Conservation (phyloP, 2,888 invertebrate species). For the Xestia ashworthii region DNA sequence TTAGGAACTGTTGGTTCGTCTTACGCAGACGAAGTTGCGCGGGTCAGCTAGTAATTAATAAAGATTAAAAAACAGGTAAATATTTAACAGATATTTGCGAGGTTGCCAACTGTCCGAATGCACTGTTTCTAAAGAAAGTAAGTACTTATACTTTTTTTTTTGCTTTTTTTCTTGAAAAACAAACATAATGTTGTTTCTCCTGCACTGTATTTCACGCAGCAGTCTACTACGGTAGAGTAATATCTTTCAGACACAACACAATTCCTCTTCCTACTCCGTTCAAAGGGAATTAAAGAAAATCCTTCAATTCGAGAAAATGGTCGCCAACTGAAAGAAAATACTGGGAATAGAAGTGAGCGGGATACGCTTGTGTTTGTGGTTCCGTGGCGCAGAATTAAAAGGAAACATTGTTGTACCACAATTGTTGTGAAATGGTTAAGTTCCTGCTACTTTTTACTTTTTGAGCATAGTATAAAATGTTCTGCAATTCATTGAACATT, state of each 20-base stretch:
- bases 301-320: constrained; percentile 62
- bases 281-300: constrained; percentile 59
- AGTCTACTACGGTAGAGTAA: constrained; percentile 9
- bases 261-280: constrained; percentile 39
- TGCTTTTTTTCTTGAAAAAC: neutral
- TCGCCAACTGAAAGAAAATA: constrained; percentile 51
- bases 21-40: too few species aligned
- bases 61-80: too few species aligned
- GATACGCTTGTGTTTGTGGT: constrained; percentile 26
- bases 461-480: neutral
- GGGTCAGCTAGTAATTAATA: too few species aligned
- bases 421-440: neutral
- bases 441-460: neutral
- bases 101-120: too few species aligned
- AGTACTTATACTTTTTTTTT: neutral
- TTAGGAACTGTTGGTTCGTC: too few species aligned
- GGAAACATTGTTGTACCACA: constrained; percentile 27
- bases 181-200: neutral
- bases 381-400: constrained; percentile 30
- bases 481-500: neutral
- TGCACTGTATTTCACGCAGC: constrained; percentile 9
- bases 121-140: neutral
- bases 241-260: constrained; percentile 49
- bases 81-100: too few species aligned
- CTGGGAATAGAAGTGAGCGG: constrained; percentile 26